Percentiles rank a stretch among this genome's conserved stretches.
These are phyloP conservation scores for Ictalurus punctatus DNA, from an alignment of 2,113 vertebrate genomes.

Conservation along the genomic window DNA sequence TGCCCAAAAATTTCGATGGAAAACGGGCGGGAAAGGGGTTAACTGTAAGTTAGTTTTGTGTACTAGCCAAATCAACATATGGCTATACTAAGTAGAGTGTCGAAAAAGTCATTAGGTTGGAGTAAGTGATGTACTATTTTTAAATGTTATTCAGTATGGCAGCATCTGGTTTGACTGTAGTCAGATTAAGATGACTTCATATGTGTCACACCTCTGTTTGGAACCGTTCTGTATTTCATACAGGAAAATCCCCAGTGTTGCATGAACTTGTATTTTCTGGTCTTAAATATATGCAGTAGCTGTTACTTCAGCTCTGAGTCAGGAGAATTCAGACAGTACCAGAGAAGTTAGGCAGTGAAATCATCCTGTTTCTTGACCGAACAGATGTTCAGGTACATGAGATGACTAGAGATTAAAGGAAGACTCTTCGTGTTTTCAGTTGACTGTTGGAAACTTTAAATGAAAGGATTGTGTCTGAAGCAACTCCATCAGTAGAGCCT, in stretches of 20 bases:
- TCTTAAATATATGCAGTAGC: neutral
- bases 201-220: constrained; percentile 3
- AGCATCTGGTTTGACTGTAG: constrained; percentile 20
- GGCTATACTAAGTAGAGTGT: neutral
- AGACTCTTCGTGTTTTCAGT: neutral
- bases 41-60: neutral
- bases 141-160: neutral
- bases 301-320: constrained; percentile 21
- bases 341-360: neutral
- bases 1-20: neutral
- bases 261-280: neutral
- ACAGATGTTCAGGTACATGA: constrained; percentile 33
- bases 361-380: constrained; percentile 24
- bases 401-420: neutral
- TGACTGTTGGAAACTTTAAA: constrained; percentile 1
- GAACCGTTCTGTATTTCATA: neutral
- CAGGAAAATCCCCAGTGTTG: constrained; percentile 25
- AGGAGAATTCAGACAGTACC: constrained; percentile 9
- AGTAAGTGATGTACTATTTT: neutral
- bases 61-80: neutral
- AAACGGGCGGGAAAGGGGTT: neutral
- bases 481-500: neutral
- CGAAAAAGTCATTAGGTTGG: neutral
- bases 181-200: constrained; percentile 1
- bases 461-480: neutral